phyloP scores from a whole-genome alignment of 2,113 vertebrate genomes.

The Muntiacus muntjak region DNA sequence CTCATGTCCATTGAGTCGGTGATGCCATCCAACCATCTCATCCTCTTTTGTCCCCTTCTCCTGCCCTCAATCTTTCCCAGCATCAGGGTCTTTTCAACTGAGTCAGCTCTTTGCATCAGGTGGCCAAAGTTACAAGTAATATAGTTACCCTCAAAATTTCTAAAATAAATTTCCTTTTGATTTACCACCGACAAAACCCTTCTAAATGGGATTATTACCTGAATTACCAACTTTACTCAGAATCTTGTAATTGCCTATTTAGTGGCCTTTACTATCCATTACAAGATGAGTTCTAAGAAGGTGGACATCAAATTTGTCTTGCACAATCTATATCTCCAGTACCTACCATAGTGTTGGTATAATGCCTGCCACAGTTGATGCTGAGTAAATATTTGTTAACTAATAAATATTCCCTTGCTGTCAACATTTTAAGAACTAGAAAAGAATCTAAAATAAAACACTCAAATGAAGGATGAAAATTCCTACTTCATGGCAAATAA shows the following conservation, averaged over 20 bases:
- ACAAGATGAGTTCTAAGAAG: neutral
- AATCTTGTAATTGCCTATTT: neutral
- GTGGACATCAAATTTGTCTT: neutral
- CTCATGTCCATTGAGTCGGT: no score
- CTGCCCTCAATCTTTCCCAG: no score
- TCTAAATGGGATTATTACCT: neutral
- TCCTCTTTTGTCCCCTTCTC: no score
- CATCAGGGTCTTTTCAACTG: no score
- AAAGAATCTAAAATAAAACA: constrained; percentile 20
- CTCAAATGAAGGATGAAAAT: neutral
- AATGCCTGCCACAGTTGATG: neutral
- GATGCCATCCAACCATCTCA: no score
- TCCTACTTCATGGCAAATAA: neutral
- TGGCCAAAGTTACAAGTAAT: neutral
- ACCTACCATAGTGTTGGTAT: neutral
- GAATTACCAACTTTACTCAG: neutral
- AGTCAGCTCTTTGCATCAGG: no score
- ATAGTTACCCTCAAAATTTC: neutral
- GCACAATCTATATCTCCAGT: neutral
- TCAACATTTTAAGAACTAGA: neutral
- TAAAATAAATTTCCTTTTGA: neutral
- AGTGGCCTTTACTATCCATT: neutral
- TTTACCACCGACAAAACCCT: neutral
- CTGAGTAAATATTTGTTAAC: neutral
- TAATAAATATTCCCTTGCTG: neutral